Base-by-base conservation (phyloP, 2,888 invertebrate genomes). In the Steinernema carpocapsae region DNA sequence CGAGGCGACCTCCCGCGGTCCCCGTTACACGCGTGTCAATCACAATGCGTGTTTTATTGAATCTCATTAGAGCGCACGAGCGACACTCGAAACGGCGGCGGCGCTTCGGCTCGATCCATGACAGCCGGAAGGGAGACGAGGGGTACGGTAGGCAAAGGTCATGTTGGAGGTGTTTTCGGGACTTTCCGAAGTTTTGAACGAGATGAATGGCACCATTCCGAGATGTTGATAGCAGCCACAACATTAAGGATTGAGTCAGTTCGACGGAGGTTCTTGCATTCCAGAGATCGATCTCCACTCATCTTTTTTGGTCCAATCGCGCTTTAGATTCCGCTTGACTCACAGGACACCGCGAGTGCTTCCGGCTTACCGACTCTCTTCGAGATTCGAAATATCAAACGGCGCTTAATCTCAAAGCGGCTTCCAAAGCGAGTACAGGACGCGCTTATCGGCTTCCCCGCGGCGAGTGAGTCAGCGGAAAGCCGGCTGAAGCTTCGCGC, bases 1-100 rank as follows among this genome's bases (percentile, higher is more conserved):
- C 64, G 64, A 14, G 48, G 64, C 64, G 64, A 64, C 56, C 56
- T 56, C 56, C 56, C 56, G 56, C 64, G 64, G 64, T 29, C 64
- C 14, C 64, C 64, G 64, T 64, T 64, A 10, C 64, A 64, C 64
- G 64, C 64, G 64, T 64, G 64, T 64, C 64, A 64, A 64, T 64
- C 64, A 64, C 64, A 64, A 64, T 64, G 7, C 64, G 64, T 64
- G 64, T 64, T 64, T 64, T 64, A 64, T 64, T 64, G 64, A 14
- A 26, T 64, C 64, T 64, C 64, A 64, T 64, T 64, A 64, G 64
- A 29, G 64, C 17, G 32, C 64, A 32, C 64, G 64, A 56, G 17
- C 37, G 37, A 37, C 37, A 37, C 37, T 37, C 37, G 37, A 37
- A 37, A 37, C 37, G 64, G 64, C 32, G 64, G 19, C n/a, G 48